A percentile compares a stretch with the other conserved stretches of the same genome.
phyloP scores from a whole-genome alignment of 2,113 vertebrate species.

The Microtus montanus region DNA sequence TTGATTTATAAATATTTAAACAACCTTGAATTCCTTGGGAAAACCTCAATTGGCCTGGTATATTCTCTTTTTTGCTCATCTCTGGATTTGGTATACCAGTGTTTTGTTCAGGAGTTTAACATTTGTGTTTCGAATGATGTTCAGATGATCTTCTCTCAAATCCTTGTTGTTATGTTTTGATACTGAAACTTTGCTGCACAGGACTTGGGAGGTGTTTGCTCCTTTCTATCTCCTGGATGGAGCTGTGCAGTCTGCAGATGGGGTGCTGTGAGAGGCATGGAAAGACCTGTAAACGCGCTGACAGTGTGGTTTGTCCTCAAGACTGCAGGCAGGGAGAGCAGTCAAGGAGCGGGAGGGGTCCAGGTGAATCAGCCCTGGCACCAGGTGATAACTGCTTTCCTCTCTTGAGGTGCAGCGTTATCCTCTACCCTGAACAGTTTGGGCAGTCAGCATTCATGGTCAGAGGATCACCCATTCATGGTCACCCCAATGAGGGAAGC shows the following conservation, averaged over 20 bases:
- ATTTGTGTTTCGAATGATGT: constrained; percentile 26
- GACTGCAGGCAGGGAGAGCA: background rate
- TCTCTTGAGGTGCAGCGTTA: background rate
- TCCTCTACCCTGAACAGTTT: background rate
- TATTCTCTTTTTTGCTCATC: background rate
- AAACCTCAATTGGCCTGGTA: background rate
- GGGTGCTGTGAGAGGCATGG: background rate
- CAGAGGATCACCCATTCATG: too few relatives aligned
- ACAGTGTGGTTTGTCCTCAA: background rate
- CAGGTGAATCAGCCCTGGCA: background rate
- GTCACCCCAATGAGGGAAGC: background rate
- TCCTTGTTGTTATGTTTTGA: background rate
- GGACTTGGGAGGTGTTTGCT: background rate
- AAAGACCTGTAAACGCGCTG: background rate
- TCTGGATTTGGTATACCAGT: constrained; percentile 2
- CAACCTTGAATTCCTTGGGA: constrained; percentile 21
- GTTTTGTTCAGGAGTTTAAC: constrained; percentile 34
- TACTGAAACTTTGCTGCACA: background rate
- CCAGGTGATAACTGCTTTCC: background rate
- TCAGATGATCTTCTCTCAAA: background rate
- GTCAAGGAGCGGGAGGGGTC: background rate
- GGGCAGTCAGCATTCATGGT: background rate
- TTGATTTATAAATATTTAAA: constrained; percentile 55
- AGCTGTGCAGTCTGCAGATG: background rate
- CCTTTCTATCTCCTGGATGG: background rate